phyloP scores from a whole-genome alignment of 2,113 vertebrate species.

The Bufo gargarizans region DNA sequence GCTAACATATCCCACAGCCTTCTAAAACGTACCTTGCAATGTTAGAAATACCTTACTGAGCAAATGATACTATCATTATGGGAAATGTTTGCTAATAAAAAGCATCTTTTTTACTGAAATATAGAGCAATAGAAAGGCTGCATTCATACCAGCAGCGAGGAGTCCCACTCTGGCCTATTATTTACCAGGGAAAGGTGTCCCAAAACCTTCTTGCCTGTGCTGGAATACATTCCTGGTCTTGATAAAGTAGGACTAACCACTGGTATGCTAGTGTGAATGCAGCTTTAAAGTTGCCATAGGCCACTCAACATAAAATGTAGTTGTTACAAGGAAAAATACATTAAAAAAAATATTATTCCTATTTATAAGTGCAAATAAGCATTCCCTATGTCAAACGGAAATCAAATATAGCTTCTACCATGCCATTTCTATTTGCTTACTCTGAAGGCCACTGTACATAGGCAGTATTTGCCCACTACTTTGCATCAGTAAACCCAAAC shows the following conservation, averaged over 20 bases:
- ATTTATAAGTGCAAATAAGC: conserved; percentile 8
- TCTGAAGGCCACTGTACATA: background rate
- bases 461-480: too few species aligned
- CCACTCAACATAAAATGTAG: too few species aligned
- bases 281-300: background rate
- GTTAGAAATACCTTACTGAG: background rate
- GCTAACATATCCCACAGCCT: background rate
- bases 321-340: background rate
- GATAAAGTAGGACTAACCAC: background rate
- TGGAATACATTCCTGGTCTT: background rate
- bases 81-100: background rate
- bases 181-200: background rate
- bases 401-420: background rate
- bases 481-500: too few species aligned
- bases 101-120: background rate
- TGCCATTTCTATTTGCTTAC: background rate
- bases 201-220: background rate
- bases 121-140: background rate
- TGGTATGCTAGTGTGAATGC: background rate
- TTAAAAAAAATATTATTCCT: background rate
- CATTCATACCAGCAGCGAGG: background rate
- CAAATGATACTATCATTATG: background rate
- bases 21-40: background rate
- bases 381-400: background rate
- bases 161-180: background rate